Base-by-base conservation (phyloP, 2,888 invertebrate species). In the Drosophila fulvimacula region DNA sequence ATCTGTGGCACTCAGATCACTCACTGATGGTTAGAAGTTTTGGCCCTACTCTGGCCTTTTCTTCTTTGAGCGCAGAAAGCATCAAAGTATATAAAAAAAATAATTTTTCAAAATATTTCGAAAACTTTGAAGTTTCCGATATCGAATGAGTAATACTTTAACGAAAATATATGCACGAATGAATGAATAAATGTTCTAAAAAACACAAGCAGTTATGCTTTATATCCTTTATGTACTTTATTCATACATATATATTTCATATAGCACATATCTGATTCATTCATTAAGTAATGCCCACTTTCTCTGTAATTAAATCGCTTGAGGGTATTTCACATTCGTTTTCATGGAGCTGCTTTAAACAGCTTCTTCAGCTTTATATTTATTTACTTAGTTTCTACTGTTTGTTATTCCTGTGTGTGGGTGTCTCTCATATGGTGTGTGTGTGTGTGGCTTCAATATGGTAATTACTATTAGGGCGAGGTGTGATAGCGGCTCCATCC, bases 381-480 rank as follows among this genome's bases (percentile, higher is more conserved):
- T 38, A 2, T 44, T 60, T 36, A 24, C n/a, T 24, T 46, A 30
- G 46, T 48, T 5, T 34, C 38, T 34, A 60, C 48, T 32, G 21
- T n/a, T 57, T 42, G 65, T 2, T 24, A 5, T 27, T 15, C 15
- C 5, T 46, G 27, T 30, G 30, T 30, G 17, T 32, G 48, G 17
- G 72, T 41, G 41, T 41, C 11, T 19, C 19, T 41, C 39, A 17
- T 7, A 10, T 46, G 46, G 30, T 10, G 30, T 30, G 30, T 30
- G 9, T 41, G n/a, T 27, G 46, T n/a, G 5, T 59, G 73, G 59
- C 44, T 58, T 67, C 46, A 55, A 62, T 73, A 73, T 74, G 69
- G 55, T 73, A 74, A 74, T 73, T 61, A 69, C 75, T 56, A 42
- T 15, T 24, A 5, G 17, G 32, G 48, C 21, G 36, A 36, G 51